phyloP scores from a whole-genome alignment of 1,140 invertebrate genomes.

The Vanessa atalanta region DNA sequence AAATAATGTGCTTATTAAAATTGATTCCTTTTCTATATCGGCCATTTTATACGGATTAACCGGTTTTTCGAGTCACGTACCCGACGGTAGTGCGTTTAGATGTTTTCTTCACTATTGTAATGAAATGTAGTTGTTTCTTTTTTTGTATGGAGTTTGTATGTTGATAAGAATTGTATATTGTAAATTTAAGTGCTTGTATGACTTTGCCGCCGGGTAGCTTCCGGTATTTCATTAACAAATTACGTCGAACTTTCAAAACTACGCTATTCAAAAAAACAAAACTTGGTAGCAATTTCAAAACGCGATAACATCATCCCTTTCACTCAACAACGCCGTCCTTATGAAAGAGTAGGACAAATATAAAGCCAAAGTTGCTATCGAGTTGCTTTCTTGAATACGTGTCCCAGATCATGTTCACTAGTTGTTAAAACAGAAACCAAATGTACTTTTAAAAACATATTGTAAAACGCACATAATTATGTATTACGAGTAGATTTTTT shows the following conservation, averaged over 20 bases:
- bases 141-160: slow-evolving; percentile 71
- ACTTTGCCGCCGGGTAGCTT: slow-evolving; percentile 38
- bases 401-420: slow-evolving; percentile 51
- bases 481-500: slow-evolving; percentile 54
- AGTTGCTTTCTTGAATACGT: slow-evolving; percentile 48
- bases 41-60: slow-evolving; percentile 74
- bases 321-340: slow-evolving; percentile 27
- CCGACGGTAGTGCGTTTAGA: slow-evolving; percentile 64
- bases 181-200: slow-evolving; percentile 67
- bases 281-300: slow-evolving; percentile 41
- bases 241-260: slow-evolving; percentile 30
- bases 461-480: slow-evolving; percentile 61
- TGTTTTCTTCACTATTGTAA: slow-evolving; percentile 55
- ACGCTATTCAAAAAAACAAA: slow-evolving; percentile 47
- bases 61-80: slow-evolving; percentile 67
- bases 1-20: slow-evolving; percentile 63
- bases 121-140: slow-evolving; percentile 52
- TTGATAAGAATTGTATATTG: slow-evolving; percentile 67
- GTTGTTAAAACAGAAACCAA: slow-evolving; percentile 55
- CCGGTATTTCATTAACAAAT: slow-evolving; percentile 33
- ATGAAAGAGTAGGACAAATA: slow-evolving; percentile 42
- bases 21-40: slow-evolving; percentile 63
- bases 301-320: slow-evolving; percentile 39
- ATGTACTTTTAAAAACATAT: slow-evolving; percentile 61
- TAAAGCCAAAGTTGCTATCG: slow-evolving; percentile 33